Base-by-base conservation (phyloP, 2,888 invertebrate species). In the Aleiodes leptofemur region DNA sequence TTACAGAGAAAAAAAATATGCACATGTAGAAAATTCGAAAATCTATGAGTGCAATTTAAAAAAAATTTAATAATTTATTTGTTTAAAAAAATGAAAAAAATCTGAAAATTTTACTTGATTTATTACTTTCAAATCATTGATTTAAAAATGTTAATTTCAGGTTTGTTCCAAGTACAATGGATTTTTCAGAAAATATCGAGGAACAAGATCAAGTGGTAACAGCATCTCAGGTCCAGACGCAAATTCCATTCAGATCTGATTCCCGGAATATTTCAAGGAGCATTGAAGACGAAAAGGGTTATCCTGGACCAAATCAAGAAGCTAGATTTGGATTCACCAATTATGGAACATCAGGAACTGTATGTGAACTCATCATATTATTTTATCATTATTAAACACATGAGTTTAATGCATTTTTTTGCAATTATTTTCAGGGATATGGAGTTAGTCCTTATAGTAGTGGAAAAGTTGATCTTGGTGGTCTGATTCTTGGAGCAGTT, bases 391-490 rank as follows among this genome's bases (percentile, higher is more conserved):
- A 34, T 6, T 34, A 34, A 34, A 34, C 6, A 1, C 34, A 34
- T 6, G 34, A 34, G 34, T 34, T 34, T 34, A 9, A 43, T 43
- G 11, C 7, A 43, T 7, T 43, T 9, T 9, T 43, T 43, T 11
- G 9, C 9, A 9, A 69, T 53, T 74, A 56, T 23, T 73, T 77
- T 71, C 68, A 88, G 85, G 84, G 87, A 7, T 88, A 87, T 79
- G 91, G 90, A 83, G 88, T 92, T 11, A 94, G 94, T 0, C 89
- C 93, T 13, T 94, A 95, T 81, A 93, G 93, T 1, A 95, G 96
- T 0, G 91, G 95, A 76, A 96, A 95, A 90, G 93, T 96, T 70
- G 96, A 96, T 84, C 90, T 96, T 0, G 96, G 96, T 6, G 96
- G 96, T 0, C 93, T 96, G 8, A 92, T 96, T 7, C 90, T 96